phyloP scores from a whole-genome alignment of 2,113 vertebrate species.

The Fulmarus glacialis region DNA sequence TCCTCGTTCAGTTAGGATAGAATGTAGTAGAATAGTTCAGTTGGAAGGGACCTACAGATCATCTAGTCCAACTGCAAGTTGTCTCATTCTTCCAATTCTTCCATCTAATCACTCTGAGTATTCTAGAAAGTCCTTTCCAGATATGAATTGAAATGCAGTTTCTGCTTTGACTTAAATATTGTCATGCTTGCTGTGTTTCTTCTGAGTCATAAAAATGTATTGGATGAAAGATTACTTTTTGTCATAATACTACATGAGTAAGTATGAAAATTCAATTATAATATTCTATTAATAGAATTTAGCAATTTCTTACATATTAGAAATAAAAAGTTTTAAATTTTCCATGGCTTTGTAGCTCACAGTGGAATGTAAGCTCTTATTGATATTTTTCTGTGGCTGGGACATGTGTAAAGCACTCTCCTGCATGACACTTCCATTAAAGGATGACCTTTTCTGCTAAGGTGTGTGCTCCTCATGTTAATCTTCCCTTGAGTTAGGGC shows the following conservation, averaged over 20 bases:
- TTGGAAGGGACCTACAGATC: neutral
- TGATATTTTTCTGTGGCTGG: neutral
- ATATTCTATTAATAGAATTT: neutral
- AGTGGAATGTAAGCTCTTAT: neutral
- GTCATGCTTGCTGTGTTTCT: neutral
- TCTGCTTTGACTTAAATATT: neutral
- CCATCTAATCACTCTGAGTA: neutral
- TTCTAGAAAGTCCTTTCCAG: neutral
- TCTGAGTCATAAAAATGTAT: neutral
- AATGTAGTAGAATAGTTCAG: neutral
- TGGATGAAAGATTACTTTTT: neutral
- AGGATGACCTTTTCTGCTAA: neutral
- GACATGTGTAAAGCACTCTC: neutral
- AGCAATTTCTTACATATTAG: neutral
- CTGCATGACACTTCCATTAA: neutral
- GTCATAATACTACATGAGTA: neutral
- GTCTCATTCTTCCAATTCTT: neutral
- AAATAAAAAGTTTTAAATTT: neutral
- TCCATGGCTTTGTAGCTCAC: neutral
- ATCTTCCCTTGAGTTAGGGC: neutral
- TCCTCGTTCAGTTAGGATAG: neutral
- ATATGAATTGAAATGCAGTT: neutral
- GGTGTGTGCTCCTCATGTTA: neutral
- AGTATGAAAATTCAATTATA: neutral
- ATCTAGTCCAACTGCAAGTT: neutral